Percentiles rank a stretch among this genome's conserved stretches.
Evolutionary conservation across 2,888 invertebrate species (phyloP).

Genomic region (Bembecia ichneumoniformis): DNA sequence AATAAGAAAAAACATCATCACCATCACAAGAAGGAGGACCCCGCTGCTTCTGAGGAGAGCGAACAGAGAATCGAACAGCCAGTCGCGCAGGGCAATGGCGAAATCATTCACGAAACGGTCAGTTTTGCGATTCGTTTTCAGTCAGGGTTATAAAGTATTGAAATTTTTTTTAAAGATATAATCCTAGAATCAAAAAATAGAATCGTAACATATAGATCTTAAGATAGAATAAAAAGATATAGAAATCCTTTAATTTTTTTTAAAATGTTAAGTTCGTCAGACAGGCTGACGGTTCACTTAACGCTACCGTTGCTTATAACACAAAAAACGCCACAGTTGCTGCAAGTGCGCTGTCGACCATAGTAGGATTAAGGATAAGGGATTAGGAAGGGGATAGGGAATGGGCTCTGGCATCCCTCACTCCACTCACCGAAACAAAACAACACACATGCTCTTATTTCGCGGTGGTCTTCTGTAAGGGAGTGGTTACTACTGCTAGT

Average conservation of each 20-base stretch:
- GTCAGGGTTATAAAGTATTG: neutral
- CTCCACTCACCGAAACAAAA: neutral
- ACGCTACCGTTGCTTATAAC: no score
- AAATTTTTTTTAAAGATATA: no score
- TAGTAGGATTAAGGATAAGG: no score
- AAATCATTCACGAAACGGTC: slow-evolving; percentile 47
- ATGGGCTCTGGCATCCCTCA: neutral
- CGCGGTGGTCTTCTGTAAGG: neutral
- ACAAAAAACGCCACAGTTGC: no score
- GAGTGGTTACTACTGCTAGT: neutral
- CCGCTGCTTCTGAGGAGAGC: slow-evolving; percentile 46
- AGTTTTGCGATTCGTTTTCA: neutral
- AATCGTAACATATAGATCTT: no score
- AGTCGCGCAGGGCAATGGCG: slow-evolving; percentile 57
- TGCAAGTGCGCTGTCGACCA: no score
- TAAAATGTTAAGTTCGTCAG: no score
- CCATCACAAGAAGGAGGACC: slow-evolving; percentile 76
- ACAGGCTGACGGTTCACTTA: no score
- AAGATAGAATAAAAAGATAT: no score
- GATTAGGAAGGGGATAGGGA: no score
- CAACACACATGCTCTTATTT: neutral
- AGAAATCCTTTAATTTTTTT: no score
- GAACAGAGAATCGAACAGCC: slow-evolving; percentile 32
- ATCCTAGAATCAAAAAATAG: no score
- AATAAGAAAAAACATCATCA: slow-evolving; percentile 96